Evolutionary conservation across 1,140 invertebrate genomes (phyloP).

Genomic region (Papilio glaucus): DNA sequence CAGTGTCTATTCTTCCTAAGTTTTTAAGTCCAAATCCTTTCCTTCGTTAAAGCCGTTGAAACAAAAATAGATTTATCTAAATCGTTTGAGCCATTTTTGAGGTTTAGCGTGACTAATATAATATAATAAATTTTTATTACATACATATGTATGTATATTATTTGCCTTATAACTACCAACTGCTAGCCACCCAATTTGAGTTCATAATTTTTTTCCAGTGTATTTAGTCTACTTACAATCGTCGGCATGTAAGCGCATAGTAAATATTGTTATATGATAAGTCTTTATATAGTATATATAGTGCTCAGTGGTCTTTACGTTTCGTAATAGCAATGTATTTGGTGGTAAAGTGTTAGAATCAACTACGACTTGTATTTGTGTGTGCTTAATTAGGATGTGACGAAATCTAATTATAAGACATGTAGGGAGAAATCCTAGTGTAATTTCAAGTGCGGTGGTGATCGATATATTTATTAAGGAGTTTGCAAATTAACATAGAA

Average conservation of each 20-base stretch:
- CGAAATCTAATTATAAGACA: background rate
- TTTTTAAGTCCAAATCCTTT: too few species aligned
- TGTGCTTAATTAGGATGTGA: background rate
- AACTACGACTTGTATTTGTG: background rate
- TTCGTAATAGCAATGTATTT: background rate
- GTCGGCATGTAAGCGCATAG: background rate
- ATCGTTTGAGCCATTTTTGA: too few species aligned
- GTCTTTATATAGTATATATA: background rate
- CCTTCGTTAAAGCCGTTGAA: too few species aligned
- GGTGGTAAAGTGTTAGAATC: background rate
- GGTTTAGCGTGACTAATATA: too few species aligned
- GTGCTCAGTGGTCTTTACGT: background rate
- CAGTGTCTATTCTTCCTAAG: too few species aligned
- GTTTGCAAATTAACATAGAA: background rate
- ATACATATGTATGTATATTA: too few species aligned
- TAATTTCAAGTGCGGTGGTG: background rate
- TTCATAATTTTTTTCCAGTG: background rate
- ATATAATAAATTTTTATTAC: too few species aligned
- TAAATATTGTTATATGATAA: constrained; percentile 13
- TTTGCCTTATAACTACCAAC: background rate
- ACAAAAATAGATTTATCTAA: too few species aligned
- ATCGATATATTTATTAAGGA: background rate
- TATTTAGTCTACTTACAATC: constrained; percentile 3
- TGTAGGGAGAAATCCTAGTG: background rate
- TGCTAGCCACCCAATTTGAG: background rate